Percentiles rank a stretch among this genome's conserved stretches.
phyloP scores from a whole-genome alignment of 2,797 vertebrate species.

The Sebastes elongatus region DNA sequence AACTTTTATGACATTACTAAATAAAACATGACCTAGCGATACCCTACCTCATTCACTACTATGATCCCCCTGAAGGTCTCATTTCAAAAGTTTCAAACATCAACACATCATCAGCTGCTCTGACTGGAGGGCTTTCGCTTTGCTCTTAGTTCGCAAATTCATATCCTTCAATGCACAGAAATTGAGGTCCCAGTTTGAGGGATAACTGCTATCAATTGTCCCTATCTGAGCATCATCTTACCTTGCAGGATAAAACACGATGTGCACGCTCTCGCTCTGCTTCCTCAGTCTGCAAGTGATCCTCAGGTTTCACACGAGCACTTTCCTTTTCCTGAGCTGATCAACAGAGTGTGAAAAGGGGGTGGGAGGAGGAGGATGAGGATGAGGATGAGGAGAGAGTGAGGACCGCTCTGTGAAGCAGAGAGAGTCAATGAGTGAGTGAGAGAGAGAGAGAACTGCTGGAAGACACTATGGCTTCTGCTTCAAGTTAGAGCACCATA shows the following conservation, averaged over 20 bases:
- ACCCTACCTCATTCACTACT: not conserved
- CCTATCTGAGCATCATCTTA: conserved; percentile 56
- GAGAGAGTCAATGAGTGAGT: conserved; percentile 11
- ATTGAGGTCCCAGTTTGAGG: not conserved
- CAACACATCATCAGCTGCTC: conserved; percentile 25
- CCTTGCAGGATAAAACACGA: conserved; percentile 58
- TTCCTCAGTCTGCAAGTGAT: conserved; percentile 66
- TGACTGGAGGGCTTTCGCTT: not conserved
- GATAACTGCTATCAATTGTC: conserved; percentile 22
- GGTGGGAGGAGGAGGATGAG: conserved; percentile 23
- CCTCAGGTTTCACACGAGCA: conserved; percentile 75
- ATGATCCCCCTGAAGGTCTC: conserved; percentile 16
- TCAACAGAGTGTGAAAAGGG: conserved; percentile 71
- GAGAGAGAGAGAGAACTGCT: not conserved
- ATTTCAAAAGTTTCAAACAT: conserved; percentile 56
- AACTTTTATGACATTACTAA: not conserved
- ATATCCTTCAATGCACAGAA: conserved; percentile 9
- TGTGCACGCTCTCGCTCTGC: conserved; percentile 29
- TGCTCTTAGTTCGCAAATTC: not conserved
- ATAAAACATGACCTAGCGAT: conserved; percentile 32
- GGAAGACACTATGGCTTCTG: conserved; percentile 8
- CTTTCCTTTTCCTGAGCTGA: conserved; percentile 70
- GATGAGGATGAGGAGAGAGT: conserved; percentile 34
- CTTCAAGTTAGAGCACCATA: conserved; percentile 19
- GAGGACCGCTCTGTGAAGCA: conserved; percentile 39